phyloP scores from a whole-genome alignment of 2,888 invertebrate genomes.

The Osedax fenrisi region DNA sequence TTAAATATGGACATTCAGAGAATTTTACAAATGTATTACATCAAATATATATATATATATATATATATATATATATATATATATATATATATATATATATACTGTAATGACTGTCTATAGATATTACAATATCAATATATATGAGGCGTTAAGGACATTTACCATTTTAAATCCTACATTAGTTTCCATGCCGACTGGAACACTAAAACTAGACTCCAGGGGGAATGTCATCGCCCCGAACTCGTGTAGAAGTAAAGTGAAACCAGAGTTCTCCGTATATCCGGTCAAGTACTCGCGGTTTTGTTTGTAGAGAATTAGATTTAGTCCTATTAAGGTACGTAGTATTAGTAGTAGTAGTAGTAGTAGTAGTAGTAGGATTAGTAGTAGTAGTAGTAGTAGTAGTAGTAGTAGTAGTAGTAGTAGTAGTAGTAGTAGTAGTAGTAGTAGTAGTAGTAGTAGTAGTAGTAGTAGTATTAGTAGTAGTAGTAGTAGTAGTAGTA shows the following conservation, averaged over 20 bases:
- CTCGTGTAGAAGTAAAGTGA: not conserved
- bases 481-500: too few species aligned
- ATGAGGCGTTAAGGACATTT: too few species aligned
- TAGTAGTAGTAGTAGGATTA: too few species aligned
- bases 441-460: too few species aligned
- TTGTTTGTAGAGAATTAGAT: constrained; percentile 9
- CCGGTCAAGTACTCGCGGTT: constrained; percentile 7
- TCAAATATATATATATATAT: not conserved
- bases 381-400: too few species aligned
- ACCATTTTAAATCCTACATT: constrained; percentile 13
- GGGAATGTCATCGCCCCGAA: constrained; percentile 9
- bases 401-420: too few species aligned
- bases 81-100: not conserved
- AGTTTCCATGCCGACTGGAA: not conserved
- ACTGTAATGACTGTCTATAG: too few species aligned
- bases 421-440: too few species aligned
- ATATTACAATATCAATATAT: too few species aligned
- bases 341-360: too few species aligned
- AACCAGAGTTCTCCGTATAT: constrained; percentile 5
- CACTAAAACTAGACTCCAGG: not conserved
- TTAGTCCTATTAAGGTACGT: not conserved
- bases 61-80: not conserved
- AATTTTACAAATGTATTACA: not conserved
- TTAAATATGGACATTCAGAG: not conserved
- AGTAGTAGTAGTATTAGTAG: too few species aligned